Evolutionary conservation across 1,140 invertebrate species (phyloP).

Genomic region (Drosophila yakuba): DNA sequence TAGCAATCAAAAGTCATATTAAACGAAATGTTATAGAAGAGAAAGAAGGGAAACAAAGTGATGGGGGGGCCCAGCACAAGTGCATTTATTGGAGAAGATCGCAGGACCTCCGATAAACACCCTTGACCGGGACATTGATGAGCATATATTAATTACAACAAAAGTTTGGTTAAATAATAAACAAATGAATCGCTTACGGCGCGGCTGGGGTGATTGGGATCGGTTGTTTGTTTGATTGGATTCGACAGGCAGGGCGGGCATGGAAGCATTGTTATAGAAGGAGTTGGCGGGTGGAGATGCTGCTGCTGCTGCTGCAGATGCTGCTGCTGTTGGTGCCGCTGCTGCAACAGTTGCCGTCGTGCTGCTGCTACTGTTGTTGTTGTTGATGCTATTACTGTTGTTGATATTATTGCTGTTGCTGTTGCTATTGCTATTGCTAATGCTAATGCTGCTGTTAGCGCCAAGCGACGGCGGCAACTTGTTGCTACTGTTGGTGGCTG

Average conservation of each 20-base stretch:
- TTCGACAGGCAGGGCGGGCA: slow-evolving; percentile 64
- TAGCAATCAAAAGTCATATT: not conserved
- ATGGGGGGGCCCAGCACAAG: not conserved
- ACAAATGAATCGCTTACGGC: slow-evolving; percentile 85
- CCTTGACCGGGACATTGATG: not conserved
- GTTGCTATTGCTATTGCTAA: slow-evolving; percentile 43
- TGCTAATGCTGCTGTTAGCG: slow-evolving; percentile 30
- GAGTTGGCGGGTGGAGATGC: slow-evolving; percentile 29
- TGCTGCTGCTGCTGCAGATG: slow-evolving; percentile 38
- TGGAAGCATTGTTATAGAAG: slow-evolving; percentile 51
- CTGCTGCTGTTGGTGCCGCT: slow-evolving; percentile 32
- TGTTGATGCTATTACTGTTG: slow-evolving; percentile 18
- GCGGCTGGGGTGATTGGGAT: slow-evolving; percentile 87
- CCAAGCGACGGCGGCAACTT: slow-evolving; percentile 50
- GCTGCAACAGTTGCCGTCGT: slow-evolving; percentile 21
- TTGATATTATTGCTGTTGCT: slow-evolving; percentile 47
- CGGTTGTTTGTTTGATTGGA: slow-evolving; percentile 66
- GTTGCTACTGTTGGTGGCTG: slow-evolving; percentile 41
- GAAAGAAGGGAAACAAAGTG: slow-evolving; percentile 12
- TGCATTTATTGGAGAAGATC: slow-evolving; percentile 1
- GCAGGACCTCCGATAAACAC: slow-evolving; percentile 9
- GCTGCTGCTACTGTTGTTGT: slow-evolving; percentile 43
- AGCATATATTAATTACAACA: slow-evolving; percentile 4
- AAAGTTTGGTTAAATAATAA: slow-evolving; percentile 12
- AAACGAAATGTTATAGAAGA: not conserved